Conservation (phyloP, 2,797 vertebrate genomes). For the Rhincodon typus region DNA sequence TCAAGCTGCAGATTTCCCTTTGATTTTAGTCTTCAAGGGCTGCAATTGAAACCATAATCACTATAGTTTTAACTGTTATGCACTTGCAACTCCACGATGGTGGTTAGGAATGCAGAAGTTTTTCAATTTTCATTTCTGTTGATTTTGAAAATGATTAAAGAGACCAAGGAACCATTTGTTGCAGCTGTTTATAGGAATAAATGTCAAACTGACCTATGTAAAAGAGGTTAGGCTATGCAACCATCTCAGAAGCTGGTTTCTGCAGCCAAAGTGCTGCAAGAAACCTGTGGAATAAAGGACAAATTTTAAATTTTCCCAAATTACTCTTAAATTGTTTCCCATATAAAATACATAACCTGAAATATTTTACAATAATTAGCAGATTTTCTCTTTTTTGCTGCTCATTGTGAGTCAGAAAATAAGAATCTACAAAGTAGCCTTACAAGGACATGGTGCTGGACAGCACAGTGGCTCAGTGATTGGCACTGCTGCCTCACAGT, state of each 20-base stretch:
- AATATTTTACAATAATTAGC: constrained; percentile 15
- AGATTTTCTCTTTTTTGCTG: neutral
- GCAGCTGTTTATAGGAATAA: constrained; percentile 18
- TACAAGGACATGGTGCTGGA: no score
- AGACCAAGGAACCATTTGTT: constrained; percentile 22
- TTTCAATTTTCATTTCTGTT: constrained; percentile 31
- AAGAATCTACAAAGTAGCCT: neutral
- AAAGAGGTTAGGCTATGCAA: neutral
- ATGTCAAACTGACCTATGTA: neutral
- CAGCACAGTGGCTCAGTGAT: no score
- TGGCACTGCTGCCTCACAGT: no score
- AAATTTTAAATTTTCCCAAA: neutral
- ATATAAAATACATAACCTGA: neutral
- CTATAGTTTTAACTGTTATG: neutral
- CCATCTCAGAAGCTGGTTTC: neutral
- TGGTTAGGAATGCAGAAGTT: neutral
- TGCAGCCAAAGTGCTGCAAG: neutral
- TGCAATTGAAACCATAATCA: constrained; percentile 32
- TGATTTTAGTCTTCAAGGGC: constrained; percentile 35
- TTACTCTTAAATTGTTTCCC: neutral
- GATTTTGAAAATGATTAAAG: constrained; percentile 35
- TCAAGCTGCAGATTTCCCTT: constrained; percentile 31
- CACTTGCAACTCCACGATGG: neutral
- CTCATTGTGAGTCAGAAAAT: neutral
- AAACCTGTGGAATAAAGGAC: neutral